Base-by-base conservation (phyloP, 2,113 vertebrate genomes). In the Alethe castanea region DNA sequence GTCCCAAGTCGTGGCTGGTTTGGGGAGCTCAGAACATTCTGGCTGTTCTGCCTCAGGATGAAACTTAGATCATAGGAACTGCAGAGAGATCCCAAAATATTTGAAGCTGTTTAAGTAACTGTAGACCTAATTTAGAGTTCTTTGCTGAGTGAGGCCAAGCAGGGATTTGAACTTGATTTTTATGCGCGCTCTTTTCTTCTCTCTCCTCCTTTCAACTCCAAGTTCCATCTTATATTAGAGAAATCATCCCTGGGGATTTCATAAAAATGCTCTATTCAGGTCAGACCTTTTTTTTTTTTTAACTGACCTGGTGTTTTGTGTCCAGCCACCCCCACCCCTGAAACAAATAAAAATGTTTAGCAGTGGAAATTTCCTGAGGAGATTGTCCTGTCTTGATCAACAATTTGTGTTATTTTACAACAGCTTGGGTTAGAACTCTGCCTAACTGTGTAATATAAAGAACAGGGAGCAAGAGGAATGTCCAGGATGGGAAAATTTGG, bases 11-110 rank as follows among this genome's bases (percentile, higher is more conserved):
- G 11, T 26, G 94, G 62, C 36, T 17, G 0, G 48, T 90, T 77
- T 9, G 53, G 79, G 81, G 88, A 88, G 54, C 85, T 92, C 71
- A 38, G 82, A 83, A 83, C 53, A 7, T 72, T 88, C 85, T 66
- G 93, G 50, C 76, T 95, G 71, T 36, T 90, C 79, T 85, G 95
- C 90, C 85, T 80, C 50, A 35, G 95, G 90, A 83, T 62, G 90
- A 83, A 82, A 80, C 67, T 80, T 11, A 59, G 85, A 76, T 82
- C 79, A 23, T 2, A 65, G 3, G 6, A 80, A 25, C 81, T 70
- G 57, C 22, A 82, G 62, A 88, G 79, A 82, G 71, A 88, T 77
- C 79, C 79, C 67, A 47, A 76, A 95, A 82, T 82, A 88, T 69
- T 65, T 90, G 79, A 86, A 90, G 74, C 62, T 50, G 3, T 82